Evolutionary conservation across 2,888 invertebrate genomes (phyloP).

Genomic region (Andricus curvator): DNA sequence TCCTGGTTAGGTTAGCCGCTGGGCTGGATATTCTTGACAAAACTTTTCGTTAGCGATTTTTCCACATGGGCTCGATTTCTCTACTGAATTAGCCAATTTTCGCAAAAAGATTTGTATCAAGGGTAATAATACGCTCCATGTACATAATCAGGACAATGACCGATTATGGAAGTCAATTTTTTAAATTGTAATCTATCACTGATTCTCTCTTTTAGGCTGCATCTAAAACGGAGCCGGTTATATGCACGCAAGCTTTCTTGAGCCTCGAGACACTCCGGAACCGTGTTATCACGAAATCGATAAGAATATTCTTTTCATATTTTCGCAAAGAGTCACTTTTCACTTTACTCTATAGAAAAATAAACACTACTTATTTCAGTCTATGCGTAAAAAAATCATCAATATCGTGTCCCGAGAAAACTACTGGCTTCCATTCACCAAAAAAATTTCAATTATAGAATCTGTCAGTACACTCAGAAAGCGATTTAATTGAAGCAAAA

Average conservation of each 20-base stretch:
- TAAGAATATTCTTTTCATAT: background rate
- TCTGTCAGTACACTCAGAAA: no score
- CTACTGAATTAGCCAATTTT: background rate
- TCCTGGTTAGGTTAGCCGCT: slow-evolving; percentile 21
- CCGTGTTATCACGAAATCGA: background rate
- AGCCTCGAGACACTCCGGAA: background rate
- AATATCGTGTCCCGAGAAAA: no score
- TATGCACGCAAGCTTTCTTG: background rate
- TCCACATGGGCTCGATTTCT: background rate
- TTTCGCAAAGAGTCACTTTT: background rate
- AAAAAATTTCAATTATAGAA: no score
- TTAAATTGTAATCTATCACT: background rate
- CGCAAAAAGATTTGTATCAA: background rate
- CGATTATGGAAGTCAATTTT: background rate
- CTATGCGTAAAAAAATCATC: no score
- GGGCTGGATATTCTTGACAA: slow-evolving; percentile 32
- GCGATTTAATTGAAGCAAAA: no score
- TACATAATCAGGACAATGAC: background rate
- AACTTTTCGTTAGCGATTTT: slow-evolving; percentile 23
- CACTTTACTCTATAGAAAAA: background rate
- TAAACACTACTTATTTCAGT: background rate
- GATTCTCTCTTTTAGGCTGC: background rate
- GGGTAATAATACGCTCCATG: background rate
- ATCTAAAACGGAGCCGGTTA: background rate
- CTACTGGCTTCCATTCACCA: no score